These are phyloP conservation scores for Linepithema humile DNA, from an alignment of 1,140 invertebrate species.

Conservation along the genomic window DNA sequence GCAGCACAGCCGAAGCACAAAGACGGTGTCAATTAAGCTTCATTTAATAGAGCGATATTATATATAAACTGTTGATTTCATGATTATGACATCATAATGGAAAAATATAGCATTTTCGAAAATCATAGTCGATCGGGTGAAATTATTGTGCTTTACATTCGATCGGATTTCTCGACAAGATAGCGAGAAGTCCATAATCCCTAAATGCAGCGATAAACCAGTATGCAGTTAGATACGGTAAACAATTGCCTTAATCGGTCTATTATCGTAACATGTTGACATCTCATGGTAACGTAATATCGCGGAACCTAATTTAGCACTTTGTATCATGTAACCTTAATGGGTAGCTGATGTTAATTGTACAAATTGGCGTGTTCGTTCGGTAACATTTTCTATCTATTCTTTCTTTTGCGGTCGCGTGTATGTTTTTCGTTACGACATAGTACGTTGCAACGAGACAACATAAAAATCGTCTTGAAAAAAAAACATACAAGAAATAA, in stretches of 20 bases:
- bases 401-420: not conserved
- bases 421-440: not conserved
- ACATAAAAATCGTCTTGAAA: conserved; percentile 56
- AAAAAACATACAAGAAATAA: conserved; percentile 61
- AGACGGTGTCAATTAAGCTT: not conserved
- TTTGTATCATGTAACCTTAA: not conserved
- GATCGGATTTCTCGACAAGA: not conserved
- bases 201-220: not conserved
- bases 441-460: conserved; percentile 14
- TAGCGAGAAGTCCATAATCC: not conserved
- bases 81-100: too few relatives aligned
- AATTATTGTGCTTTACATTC: not conserved
- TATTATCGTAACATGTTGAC: not conserved
- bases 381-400: not conserved
- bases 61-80: not conserved
- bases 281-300: not conserved
- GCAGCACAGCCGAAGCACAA: not conserved
- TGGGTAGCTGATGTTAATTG: conserved; percentile 10
- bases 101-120: not conserved
- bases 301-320: conserved; percentile 4
- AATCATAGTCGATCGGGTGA: not conserved
- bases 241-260: not conserved
- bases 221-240: not conserved
- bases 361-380: not conserved
- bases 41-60: not conserved